Percentiles rank a stretch among this genome's conserved stretches.
These are phyloP conservation scores for Hypanus sabinus DNA, from an alignment of 2,113 vertebrate species.

Conservation along the genomic window DNA sequence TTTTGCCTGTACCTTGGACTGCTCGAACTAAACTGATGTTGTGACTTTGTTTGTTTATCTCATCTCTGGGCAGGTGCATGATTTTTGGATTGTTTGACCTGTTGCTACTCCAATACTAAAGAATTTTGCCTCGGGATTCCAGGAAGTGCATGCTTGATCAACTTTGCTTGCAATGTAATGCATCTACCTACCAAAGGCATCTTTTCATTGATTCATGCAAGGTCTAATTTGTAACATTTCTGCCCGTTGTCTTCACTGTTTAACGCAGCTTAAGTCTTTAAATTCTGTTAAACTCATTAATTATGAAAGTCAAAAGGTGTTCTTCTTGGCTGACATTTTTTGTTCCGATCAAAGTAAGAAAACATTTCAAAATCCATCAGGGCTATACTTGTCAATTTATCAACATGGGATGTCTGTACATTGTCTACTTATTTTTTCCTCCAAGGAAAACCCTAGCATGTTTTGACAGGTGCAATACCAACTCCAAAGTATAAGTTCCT, in stretches of 20 bases:
- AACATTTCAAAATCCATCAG: not conserved
- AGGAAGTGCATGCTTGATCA: not conserved
- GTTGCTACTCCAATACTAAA: not conserved
- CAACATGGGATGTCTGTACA: not conserved
- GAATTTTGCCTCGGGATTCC: not conserved
- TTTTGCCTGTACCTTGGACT: not conserved
- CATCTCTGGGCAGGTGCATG: not conserved
- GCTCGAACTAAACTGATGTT: not conserved
- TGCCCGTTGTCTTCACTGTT: not conserved
- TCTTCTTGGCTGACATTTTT: conserved; percentile 12
- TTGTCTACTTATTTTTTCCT: not conserved
- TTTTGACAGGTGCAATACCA: not conserved
- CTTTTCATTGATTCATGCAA: not conserved
- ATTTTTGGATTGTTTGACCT: not conserved
- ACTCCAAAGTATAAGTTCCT: conserved; percentile 17
- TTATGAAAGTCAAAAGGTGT: not conserved
- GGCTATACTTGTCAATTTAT: not conserved
- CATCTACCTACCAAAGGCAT: not conserved
- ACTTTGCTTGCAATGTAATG: not conserved
- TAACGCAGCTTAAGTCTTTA: not conserved
- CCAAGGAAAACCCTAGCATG: not conserved
- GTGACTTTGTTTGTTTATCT: not conserved
- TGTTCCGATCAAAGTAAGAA: not conserved
- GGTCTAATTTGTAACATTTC: not conserved
- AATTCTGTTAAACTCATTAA: not conserved